Conservation (phyloP, 1,140 invertebrate genomes). For the Drosophila auraria region DNA sequence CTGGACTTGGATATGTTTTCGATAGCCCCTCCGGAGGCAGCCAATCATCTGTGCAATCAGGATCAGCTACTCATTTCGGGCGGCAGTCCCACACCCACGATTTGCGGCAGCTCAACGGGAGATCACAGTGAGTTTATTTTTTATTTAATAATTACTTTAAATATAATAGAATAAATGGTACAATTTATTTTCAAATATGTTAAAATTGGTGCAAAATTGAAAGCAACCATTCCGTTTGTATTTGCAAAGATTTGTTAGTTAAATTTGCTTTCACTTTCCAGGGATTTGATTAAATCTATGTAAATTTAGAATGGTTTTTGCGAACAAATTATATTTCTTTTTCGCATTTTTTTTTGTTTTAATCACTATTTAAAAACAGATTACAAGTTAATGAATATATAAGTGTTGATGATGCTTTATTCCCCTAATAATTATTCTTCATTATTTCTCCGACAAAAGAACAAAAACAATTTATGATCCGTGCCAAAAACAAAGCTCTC, state of each 20-base stretch:
- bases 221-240: not conserved
- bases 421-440: not conserved
- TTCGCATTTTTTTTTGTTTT: not conserved
- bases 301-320: not conserved
- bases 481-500: conserved; percentile 3
- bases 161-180: not conserved
- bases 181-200: no score
- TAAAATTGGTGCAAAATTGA: not conserved
- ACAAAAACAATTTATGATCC: conserved; percentile 3
- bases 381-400: not conserved
- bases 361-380: not conserved
- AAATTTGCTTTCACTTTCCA: not conserved
- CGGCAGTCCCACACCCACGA: conserved; percentile 91
- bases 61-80: conserved; percentile 94
- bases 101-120: conserved; percentile 93
- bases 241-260: no score
- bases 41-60: conserved; percentile 92
- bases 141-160: not conserved
- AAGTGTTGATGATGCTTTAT: no score
- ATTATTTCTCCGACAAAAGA: not conserved
- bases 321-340: not conserved
- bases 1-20: conserved; percentile 92
- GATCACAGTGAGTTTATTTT: conserved; percentile 90
- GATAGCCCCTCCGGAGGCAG: conserved; percentile 89
- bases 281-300: not conserved